Evolutionary conservation across 2,113 vertebrate genomes (phyloP), one percentile per base, ranked within the genome.

Genomic region (Acrocephalus kingi): DNA sequence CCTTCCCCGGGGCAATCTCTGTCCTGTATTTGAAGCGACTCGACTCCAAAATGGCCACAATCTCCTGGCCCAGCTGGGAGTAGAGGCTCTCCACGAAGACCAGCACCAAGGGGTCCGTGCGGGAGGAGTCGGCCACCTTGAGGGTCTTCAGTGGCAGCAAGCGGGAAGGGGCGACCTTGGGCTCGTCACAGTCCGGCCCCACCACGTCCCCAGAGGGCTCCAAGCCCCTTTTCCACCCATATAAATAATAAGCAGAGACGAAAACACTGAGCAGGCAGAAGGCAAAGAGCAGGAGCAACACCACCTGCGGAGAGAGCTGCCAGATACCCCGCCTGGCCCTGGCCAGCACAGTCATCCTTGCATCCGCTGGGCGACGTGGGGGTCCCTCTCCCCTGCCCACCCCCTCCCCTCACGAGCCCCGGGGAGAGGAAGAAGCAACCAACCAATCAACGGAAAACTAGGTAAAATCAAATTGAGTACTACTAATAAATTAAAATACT

Each of bases 51-150:
- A 99, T 99, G 94, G 99, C 99, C 97, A 99, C 99, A 6, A 99
- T 99, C 96, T 99, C 99, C 98, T 99, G 99, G 74, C 99, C 99
- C 95, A 99, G 97, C 94, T 99, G 99, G 1, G 99, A 99, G 97
- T 99, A 99, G 89, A 99, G 99, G 96, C 99, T 99, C 97, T 99
- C 99, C 96, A 99, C 99, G 6, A 99, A 99, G 90, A 99, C 99
- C 96, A 99, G 97, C 92, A 99, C 99, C 97, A 99, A 98, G 2
- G 99, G 98, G 91, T 99, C 99, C 0, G 99, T 99, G 88, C 99
- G 98, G 69, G 98, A 98, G 17, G 98, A 98, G 41, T 98, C 96
- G 0, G 96, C 97, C 1, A 97, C 98, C 92, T 98, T 98, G 37
- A 98, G 95, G 4, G 98, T 95, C 95, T 98, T 98, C 77, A 99